Evolutionary conservation across 2,888 invertebrate genomes (phyloP).

Genomic region (Melinaea menophilus): DNA sequence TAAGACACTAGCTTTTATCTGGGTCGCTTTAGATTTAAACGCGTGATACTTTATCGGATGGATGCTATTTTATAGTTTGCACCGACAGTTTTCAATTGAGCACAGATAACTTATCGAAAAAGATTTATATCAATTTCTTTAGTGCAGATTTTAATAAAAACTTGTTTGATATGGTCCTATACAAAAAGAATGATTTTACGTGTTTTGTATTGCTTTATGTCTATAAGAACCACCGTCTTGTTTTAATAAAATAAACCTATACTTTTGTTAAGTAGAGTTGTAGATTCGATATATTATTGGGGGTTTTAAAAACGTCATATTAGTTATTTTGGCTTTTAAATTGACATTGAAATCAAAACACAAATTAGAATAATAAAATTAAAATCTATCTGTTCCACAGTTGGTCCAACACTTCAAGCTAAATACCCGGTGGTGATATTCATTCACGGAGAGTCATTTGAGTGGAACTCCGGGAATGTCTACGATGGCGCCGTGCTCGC

Average conservation of each 20-base stretch:
- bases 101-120: conserved; percentile 12
- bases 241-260: no score
- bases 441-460: conserved; percentile 96
- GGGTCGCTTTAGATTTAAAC: conserved; percentile 18
- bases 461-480: conserved; percentile 97
- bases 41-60: conserved; percentile 19
- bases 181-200: no score
- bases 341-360: background rate
- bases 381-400: conserved; percentile 46
- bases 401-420: conserved; percentile 74
- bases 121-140: conserved; percentile 4
- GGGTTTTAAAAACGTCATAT: no score
- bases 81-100: conserved; percentile 17
- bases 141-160: conserved; percentile 2
- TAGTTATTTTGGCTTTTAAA: no score
- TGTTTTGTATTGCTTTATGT: no score
- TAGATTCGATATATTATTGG: no score
- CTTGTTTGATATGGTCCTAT: background rate
- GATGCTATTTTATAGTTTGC: conserved; percentile 13
- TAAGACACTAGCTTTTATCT: conserved; percentile 22
- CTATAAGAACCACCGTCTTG: no score
- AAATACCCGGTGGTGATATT: conserved; percentile 92
- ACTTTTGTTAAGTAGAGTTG: no score
- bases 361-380: background rate
- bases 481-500: conserved; percentile 97